Evolutionary conservation across 2,888 invertebrate species (phyloP).

Genomic region (Strigamia maritima): DNA sequence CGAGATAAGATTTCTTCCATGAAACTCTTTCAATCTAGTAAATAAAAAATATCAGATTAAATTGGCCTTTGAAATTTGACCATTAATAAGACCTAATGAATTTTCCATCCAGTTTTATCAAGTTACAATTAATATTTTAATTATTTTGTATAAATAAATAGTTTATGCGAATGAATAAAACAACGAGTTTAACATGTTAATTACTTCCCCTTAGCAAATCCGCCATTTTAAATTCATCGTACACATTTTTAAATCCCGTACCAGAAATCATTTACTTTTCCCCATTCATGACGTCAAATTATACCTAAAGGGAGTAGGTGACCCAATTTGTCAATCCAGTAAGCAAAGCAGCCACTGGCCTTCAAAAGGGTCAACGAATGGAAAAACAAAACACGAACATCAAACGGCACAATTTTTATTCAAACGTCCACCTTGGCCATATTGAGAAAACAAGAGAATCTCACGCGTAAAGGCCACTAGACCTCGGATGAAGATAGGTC

Average conservation of each 20-base stretch:
- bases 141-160: no score
- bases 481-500: not conserved
- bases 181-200: not conserved
- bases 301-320: constrained; percentile 32
- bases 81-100: not conserved
- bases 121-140: not conserved
- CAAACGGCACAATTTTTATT: not conserved
- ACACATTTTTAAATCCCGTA: not conserved
- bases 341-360: constrained; percentile 34
- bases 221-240: not conserved
- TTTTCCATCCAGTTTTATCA: not conserved
- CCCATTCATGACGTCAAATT: constrained; percentile 15
- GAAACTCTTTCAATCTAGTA: constrained; percentile 1
- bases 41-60: constrained; percentile 5
- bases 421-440: constrained; percentile 9
- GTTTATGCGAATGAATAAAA: not conserved
- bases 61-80: not conserved
- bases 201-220: not conserved
- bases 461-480: constrained; percentile 15
- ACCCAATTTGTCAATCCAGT: constrained; percentile 28
- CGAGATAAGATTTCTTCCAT: not conserved
- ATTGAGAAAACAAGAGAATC: constrained; percentile 20
- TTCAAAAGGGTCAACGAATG: constrained; percentile 31
- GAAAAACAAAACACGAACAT: constrained; percentile 27
- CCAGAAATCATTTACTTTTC: not conserved